A percentile compares a stretch with the other conserved stretches of the same genome.
These are phyloP conservation scores for Miichthys miiuy DNA, from an alignment of 2,797 vertebrate genomes.

Conservation along the genomic window DNA sequence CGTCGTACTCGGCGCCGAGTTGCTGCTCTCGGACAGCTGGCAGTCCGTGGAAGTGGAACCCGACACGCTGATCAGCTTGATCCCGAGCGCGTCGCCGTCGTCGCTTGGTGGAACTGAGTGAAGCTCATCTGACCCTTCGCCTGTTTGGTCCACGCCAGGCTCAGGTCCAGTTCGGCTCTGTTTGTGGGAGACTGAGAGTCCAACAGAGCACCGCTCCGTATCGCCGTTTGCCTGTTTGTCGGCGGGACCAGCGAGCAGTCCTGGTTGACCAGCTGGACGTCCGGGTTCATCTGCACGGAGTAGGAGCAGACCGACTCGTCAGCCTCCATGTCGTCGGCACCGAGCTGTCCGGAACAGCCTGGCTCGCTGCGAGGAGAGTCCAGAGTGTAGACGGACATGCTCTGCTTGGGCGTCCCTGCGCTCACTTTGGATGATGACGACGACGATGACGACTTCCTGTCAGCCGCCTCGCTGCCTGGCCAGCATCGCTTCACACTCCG, in stretches of 20 bases:
- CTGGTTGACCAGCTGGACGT: slow-evolving; percentile 57
- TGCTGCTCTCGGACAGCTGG: slow-evolving; percentile 58
- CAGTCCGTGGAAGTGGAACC: slow-evolving; percentile 56
- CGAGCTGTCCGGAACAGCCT: slow-evolving; percentile 31
- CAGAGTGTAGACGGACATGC: slow-evolving; percentile 47
- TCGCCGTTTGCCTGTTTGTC: slow-evolving; percentile 30
- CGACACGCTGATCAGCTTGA: slow-evolving; percentile 68
- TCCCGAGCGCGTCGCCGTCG: slow-evolving; percentile 59
- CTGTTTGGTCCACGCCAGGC: slow-evolving; percentile 63
- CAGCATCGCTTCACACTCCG: slow-evolving; percentile 38
- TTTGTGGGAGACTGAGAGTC: slow-evolving; percentile 26
- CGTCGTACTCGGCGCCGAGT: slow-evolving; percentile 56
- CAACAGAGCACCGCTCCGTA: slow-evolving; percentile 29
- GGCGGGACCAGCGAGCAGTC: slow-evolving; percentile 35
- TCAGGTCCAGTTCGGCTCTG: slow-evolving; percentile 54
- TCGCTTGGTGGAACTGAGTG: slow-evolving; percentile 52
- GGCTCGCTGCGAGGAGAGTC: slow-evolving; percentile 60
- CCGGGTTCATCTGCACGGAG: slow-evolving; percentile 46
- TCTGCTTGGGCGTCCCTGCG: neutral
- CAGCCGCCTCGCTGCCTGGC: neutral
- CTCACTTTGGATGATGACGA: slow-evolving; percentile 2
- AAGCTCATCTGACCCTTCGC: slow-evolving; percentile 30
- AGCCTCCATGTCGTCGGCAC: slow-evolving; percentile 14
- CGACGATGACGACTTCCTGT: slow-evolving; percentile 10
- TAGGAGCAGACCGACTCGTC: slow-evolving; percentile 40